Evolutionary conservation across 2,888 invertebrate genomes (phyloP).

Genomic region (Hypsopygia costalis): DNA sequence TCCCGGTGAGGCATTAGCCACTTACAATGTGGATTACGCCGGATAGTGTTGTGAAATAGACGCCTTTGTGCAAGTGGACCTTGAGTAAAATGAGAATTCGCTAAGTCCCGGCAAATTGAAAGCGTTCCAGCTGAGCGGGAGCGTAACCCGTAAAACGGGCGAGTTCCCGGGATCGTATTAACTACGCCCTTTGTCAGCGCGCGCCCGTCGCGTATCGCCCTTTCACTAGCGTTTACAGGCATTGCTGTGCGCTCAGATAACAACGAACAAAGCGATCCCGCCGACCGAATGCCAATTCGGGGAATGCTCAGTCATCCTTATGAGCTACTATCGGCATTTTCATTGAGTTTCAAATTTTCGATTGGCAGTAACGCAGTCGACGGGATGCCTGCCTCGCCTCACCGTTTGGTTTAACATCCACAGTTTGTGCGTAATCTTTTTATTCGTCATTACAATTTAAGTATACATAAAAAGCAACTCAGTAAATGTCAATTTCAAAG

Average conservation of each 20-base stretch:
- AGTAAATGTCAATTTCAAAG: no score
- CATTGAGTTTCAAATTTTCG: conserved; percentile 23
- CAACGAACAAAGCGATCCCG: conserved; percentile 49
- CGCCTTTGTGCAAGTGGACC: conserved; percentile 49
- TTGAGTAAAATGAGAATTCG: conserved; percentile 42
- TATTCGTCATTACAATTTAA: no score
- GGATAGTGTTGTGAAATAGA: conserved; percentile 45
- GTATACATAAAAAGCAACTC: no score
- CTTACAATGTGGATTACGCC: conserved; percentile 34
- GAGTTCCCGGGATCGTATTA: conserved; percentile 37
- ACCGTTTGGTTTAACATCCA: no score
- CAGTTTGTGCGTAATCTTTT: no score
- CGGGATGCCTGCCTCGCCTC: no score
- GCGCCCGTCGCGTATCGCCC: conserved; percentile 32
- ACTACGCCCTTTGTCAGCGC: conserved; percentile 45
- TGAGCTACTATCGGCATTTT: conserved; percentile 34
- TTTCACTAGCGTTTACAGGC: conserved; percentile 45
- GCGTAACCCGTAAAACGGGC: conserved; percentile 26
- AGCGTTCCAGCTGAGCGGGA: conserved; percentile 47
- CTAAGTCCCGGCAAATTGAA: conserved; percentile 57
- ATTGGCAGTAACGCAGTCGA: conserved; percentile 1
- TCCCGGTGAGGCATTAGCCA: conserved; percentile 26
- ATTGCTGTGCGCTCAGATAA: conserved; percentile 56
- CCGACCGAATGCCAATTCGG: conserved; percentile 44
- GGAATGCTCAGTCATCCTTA: conserved; percentile 51